Evolutionary conservation across 2,888 invertebrate species (phyloP).

Genomic region (Eilema griseolum): DNA sequence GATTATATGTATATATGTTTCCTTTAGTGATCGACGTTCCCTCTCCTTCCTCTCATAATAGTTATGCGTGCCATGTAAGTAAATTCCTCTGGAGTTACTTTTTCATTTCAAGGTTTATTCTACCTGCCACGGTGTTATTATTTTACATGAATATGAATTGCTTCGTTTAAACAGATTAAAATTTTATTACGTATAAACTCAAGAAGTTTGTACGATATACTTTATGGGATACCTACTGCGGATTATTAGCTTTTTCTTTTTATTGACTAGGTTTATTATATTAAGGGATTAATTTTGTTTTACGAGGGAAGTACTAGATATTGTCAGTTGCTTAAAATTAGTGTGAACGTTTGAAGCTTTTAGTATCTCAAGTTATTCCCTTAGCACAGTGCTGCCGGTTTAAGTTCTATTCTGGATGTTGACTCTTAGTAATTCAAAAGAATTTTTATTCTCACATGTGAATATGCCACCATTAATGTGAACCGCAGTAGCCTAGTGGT

Average conservation of each 20-base stretch:
- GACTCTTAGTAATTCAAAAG: not conserved
- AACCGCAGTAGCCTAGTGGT: too few species aligned
- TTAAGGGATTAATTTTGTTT: conserved; percentile 9
- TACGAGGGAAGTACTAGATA: not conserved
- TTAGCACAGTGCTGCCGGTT: not conserved
- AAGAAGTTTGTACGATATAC: conserved; percentile 41
- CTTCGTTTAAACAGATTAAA: conserved; percentile 68
- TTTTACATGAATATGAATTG: conserved; percentile 73
- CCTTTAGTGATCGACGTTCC: too few species aligned
- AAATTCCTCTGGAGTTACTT: conserved; percentile 52
- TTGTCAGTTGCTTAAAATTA: conserved; percentile 5
- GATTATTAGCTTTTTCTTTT: conserved; percentile 30
- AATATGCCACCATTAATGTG: too few species aligned
- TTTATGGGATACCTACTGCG: conserved; percentile 46
- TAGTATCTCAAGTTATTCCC: not conserved
- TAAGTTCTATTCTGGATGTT: not conserved
- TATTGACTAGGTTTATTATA: conserved; percentile 16
- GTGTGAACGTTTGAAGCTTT: not conserved
- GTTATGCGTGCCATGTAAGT: conserved; percentile 56
- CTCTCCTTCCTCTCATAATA: conserved; percentile 51
- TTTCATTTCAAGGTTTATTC: conserved; percentile 39
- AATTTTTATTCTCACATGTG: not conserved
- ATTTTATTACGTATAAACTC: conserved; percentile 51
- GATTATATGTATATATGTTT: too few species aligned
- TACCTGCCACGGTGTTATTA: conserved; percentile 61